Conservation (phyloP, 2,888 invertebrate genomes). For the Caenorhabditis sp. region DNA sequence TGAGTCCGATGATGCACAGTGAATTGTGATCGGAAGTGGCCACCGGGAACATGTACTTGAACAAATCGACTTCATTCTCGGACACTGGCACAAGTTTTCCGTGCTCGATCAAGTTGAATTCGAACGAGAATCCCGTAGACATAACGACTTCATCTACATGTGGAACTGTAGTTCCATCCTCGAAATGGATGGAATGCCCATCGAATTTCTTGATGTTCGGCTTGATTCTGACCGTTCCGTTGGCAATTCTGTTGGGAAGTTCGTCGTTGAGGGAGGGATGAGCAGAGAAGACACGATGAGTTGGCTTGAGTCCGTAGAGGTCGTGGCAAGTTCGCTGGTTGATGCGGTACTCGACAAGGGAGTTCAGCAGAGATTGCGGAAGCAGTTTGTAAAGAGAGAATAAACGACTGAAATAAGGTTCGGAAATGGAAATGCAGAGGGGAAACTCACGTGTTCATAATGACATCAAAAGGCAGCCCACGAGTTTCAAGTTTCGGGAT, state of each 20-base stretch:
- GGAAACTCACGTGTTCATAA: conserved; percentile 64
- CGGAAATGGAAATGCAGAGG: background rate
- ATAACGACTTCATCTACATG: conserved; percentile 83
- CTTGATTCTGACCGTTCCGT: conserved; percentile 73
- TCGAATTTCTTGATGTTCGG: conserved; percentile 77
- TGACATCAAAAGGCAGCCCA: conserved; percentile 74
- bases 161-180: conserved; percentile 73
- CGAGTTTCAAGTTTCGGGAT: conserved; percentile 84
- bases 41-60: conserved; percentile 84
- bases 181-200: conserved; percentile 73
- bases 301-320: conserved; percentile 84
- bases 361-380: conserved; percentile 66
- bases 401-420: conserved; percentile 31
- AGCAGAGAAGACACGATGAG: conserved; percentile 79
- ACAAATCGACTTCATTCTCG: conserved; percentile 82
- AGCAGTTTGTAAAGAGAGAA: conserved; percentile 64
- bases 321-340: conserved; percentile 81
- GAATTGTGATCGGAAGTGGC: conserved; percentile 83
- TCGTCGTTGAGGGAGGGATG: conserved; percentile 84
- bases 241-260: conserved; percentile 84
- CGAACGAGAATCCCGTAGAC: conserved; percentile 84
- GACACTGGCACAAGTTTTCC: conserved; percentile 75
- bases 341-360: conserved; percentile 70
- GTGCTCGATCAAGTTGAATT: conserved; percentile 82
- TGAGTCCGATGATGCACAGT: conserved; percentile 84